Evolutionary conservation across 2,888 invertebrate genomes (phyloP), one percentile per base, ranked within the genome.

Genomic region (Mythimna lalbum): DNA sequence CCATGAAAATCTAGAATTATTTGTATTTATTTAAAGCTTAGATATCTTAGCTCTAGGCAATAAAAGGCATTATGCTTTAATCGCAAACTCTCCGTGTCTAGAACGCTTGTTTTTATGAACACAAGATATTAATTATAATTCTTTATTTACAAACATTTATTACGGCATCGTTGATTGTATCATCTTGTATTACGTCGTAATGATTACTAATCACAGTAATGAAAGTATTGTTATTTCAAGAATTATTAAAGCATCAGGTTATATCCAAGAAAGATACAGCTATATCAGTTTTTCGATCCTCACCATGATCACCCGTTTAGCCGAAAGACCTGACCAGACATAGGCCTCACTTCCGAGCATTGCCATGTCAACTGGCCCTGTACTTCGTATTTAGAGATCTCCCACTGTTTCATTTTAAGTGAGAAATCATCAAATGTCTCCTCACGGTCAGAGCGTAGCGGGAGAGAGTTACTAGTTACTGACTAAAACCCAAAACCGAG

Each of bases 111-210:
- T 65, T 70, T 31, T 63, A 63, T 56, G 21, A n/a, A 50, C 31
- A 31, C 23, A 50, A 4, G n/a, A 5, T 53, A 49, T 53, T 63
- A 39, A 50, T 76, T 56, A 57, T 43, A 55, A 71, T 63, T 47
- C 31, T 61, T 66, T 81, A 62, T 71, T 76, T 66, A 67, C 60
- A 59, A 76, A 53, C 49, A 76, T 59, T 78, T 10, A 63, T 52
- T 27, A 21, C 31, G 19, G n/a, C 23, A 10, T 39, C 4, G 27
- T 27, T 65, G 12, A 33, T 50, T 36, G 17, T 12, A 47, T 23
- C 19, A 39, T 31, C 4, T 14, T 39, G 53, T 33, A 43, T 10
- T 17, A 3, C 21, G 36, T 47, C 9, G 0, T 63, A 14, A 17
- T 23, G 27, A 31, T 52, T 57, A 17, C 12, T 31, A 65, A 56